Conservation (phyloP, 2,888 invertebrate genomes). For the Cephus pygmeus region DNA sequence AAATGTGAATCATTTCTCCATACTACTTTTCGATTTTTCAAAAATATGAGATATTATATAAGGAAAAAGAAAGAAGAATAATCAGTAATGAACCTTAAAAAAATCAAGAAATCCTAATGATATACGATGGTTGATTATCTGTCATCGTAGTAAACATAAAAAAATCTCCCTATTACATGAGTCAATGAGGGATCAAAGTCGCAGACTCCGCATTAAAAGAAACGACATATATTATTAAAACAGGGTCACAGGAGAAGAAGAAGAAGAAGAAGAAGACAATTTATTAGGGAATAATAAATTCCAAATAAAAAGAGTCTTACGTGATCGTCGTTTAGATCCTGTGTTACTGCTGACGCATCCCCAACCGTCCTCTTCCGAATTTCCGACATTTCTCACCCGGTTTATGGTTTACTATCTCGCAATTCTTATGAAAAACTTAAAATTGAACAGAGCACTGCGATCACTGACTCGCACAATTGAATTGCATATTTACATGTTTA, state of each 20-base stretch:
- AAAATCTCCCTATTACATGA: background rate
- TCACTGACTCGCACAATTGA: slow-evolving; percentile 36
- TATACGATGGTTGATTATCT: background rate
- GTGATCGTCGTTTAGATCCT: slow-evolving; percentile 59
- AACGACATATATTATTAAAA: background rate
- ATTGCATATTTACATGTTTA: slow-evolving; percentile 56
- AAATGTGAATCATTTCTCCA: too few relatives aligned
- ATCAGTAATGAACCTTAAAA: background rate
- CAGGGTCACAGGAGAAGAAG: background rate
- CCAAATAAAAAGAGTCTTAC: slow-evolving; percentile 35
- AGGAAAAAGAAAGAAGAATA: background rate
- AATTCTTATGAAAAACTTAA: slow-evolving; percentile 22
- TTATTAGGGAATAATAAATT: background rate
- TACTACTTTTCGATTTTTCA: background rate
- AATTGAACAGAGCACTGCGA: slow-evolving; percentile 35
- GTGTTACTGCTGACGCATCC: slow-evolving; percentile 47
- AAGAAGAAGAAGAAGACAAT: background rate
- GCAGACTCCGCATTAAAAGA: background rate
- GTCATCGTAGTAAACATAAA: slow-evolving; percentile 14
- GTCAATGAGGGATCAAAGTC: background rate
- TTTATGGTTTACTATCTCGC: slow-evolving; percentile 19
- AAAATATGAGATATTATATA: background rate
- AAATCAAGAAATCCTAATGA: background rate
- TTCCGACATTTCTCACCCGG: slow-evolving; percentile 53
- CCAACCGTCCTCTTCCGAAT: slow-evolving; percentile 56